These are phyloP conservation scores for Drosophila buzzatii DNA, from an alignment of 2,888 invertebrate genomes.

Conservation along the genomic window DNA sequence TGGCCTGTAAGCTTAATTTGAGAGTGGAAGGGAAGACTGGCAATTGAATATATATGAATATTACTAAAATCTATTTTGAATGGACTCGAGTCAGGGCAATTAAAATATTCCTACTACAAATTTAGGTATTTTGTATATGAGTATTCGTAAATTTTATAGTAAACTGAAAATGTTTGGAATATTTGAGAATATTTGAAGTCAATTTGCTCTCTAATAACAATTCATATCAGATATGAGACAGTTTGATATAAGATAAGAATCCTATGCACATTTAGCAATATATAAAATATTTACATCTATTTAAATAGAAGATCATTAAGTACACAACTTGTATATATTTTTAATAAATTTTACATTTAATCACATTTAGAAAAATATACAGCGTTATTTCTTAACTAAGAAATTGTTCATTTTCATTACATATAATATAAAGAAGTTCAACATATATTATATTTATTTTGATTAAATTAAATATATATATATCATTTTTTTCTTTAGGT, in stretches of 20 bases:
- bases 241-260: too few relatives aligned
- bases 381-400: slow-evolving; percentile 58
- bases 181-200: too few relatives aligned
- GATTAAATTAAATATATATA: slow-evolving; percentile 30
- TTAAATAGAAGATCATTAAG: too few relatives aligned
- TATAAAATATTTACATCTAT: too few relatives aligned
- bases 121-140: too few relatives aligned
- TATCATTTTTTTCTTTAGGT: slow-evolving; percentile 25
- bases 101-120: too few relatives aligned
- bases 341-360: slow-evolving; percentile 54
- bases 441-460: slow-evolving; percentile 34
- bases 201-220: too few relatives aligned
- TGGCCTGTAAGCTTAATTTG: not conserved
- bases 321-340: not conserved
- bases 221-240: too few relatives aligned
- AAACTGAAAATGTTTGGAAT: too few relatives aligned
- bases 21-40: not conserved
- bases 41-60: not conserved
- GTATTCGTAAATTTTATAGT: too few relatives aligned
- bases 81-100: not conserved
- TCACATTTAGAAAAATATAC: slow-evolving; percentile 80
- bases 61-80: not conserved
- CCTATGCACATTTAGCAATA: too few relatives aligned
- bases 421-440: slow-evolving; percentile 38
- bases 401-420: slow-evolving; percentile 43